These are phyloP conservation scores for Dorcus parallelipipedus DNA, from an alignment of 2,888 invertebrate species.

Conservation along the genomic window DNA sequence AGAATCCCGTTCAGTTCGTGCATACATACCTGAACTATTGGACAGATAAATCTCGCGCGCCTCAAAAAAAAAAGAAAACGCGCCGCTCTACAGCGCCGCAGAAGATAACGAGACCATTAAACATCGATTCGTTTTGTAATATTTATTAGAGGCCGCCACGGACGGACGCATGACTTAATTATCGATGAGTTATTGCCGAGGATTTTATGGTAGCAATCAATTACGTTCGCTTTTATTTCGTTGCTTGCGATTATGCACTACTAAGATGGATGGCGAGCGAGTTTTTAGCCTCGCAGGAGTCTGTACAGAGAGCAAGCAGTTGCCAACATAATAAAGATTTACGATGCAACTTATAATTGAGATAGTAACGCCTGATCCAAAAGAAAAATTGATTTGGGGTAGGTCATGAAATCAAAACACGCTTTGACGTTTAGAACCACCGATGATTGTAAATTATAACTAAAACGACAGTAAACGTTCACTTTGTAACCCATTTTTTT, in stretches of 20 bases:
- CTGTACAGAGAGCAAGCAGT: too few relatives aligned
- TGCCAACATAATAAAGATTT: too few relatives aligned
- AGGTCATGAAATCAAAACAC: too few relatives aligned
- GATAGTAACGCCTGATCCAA: too few relatives aligned
- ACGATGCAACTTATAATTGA: too few relatives aligned
- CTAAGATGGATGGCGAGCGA: too few relatives aligned
- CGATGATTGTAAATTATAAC: too few relatives aligned
- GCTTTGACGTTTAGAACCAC: too few relatives aligned
- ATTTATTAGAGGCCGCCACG: conserved; percentile 16
- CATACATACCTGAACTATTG: background rate
- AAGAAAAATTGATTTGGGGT: too few relatives aligned
- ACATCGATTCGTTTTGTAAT: conserved; percentile 17
- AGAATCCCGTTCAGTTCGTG: background rate
- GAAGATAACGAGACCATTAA: conserved; percentile 18
- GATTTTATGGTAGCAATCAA: conserved; percentile 5
- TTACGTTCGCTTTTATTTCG: background rate
- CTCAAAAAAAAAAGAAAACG: background rate
- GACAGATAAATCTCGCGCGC: background rate
- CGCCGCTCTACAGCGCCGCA: conserved; percentile 16
- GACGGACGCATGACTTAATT: conserved; percentile 16
- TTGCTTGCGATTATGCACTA: background rate
- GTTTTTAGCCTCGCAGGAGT: too few relatives aligned
- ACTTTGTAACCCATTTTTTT: too few relatives aligned
- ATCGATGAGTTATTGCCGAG: conserved; percentile 13
- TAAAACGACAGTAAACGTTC: too few relatives aligned